Conservation (phyloP, 2,888 invertebrate species). For the Falcaria lacertinaria region DNA sequence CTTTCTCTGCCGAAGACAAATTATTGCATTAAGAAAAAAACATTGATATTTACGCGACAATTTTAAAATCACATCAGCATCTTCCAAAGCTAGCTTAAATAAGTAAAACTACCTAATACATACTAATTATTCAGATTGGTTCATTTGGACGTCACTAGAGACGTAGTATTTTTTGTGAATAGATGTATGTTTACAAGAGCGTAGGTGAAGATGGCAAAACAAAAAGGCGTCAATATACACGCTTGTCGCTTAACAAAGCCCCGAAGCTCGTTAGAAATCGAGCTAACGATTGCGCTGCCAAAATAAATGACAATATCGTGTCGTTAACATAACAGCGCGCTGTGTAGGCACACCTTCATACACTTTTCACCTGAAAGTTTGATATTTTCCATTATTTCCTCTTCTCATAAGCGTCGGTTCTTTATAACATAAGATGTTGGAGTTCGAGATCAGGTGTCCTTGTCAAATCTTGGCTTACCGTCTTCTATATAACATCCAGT, state of each 20-base stretch:
- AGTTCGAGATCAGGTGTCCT: too few species aligned
- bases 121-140: neutral
- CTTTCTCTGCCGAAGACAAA: too few species aligned
- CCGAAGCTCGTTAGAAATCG: conserved; percentile 36
- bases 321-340: conserved; percentile 25
- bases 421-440: too few species aligned
- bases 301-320: conserved; percentile 53
- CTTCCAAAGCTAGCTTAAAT: too few species aligned
- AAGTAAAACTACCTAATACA: too few species aligned
- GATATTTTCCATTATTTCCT: conserved; percentile 4
- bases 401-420: too few species aligned
- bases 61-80: too few species aligned
- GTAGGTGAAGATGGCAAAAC: conserved; percentile 45
- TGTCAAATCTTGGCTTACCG: too few species aligned
- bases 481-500: too few species aligned
- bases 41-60: too few species aligned
- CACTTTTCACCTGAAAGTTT: conserved; percentile 8
- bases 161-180: conserved; percentile 18
- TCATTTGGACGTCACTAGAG: conserved; percentile 33
- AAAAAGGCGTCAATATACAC: conserved; percentile 44
- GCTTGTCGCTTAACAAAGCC: conserved; percentile 46
- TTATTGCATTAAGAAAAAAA: too few species aligned
- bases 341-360: conserved; percentile 24
- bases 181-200: conserved; percentile 24
- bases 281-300: conserved; percentile 38